Conservation (phyloP, 2,113 vertebrate genomes). For the Arvicanthis niloticus region DNA sequence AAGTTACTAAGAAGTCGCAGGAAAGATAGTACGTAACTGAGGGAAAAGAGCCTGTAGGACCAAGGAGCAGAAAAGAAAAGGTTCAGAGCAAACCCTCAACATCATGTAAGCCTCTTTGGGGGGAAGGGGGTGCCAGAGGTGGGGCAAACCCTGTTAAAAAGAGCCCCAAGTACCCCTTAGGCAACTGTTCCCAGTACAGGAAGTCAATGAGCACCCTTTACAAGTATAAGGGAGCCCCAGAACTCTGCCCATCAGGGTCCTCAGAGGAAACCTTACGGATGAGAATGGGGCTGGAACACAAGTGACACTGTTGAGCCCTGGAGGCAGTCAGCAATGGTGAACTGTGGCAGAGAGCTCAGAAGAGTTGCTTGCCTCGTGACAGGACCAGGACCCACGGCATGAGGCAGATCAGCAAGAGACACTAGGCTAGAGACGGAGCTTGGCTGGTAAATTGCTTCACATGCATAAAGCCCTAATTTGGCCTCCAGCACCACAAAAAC, state of each 20-base stretch:
- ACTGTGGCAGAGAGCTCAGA: background rate
- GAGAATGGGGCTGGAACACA: background rate
- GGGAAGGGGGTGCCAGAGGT: no score
- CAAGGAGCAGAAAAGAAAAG: background rate
- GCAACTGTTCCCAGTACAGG: background rate
- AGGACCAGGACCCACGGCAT: background rate
- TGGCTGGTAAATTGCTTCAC: no score
- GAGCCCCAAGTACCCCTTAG: background rate
- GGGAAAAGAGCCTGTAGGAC: background rate
- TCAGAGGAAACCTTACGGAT: background rate
- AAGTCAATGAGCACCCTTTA: background rate
- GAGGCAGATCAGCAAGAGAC: background rate
- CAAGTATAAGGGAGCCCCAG: background rate
- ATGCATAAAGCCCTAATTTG: background rate
- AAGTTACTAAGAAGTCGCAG: background rate
- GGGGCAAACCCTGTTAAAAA: background rate
- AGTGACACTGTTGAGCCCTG: background rate
- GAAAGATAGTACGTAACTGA: background rate
- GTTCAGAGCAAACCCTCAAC: background rate
- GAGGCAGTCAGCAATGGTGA: background rate
- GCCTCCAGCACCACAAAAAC: background rate
- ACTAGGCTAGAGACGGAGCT: background rate
- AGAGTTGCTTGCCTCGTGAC: background rate
- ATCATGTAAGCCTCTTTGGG: background rate
- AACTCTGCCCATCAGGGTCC: background rate